Base-by-base conservation (phyloP, 2,797 vertebrate genomes). In the Anas bernieri region DNA sequence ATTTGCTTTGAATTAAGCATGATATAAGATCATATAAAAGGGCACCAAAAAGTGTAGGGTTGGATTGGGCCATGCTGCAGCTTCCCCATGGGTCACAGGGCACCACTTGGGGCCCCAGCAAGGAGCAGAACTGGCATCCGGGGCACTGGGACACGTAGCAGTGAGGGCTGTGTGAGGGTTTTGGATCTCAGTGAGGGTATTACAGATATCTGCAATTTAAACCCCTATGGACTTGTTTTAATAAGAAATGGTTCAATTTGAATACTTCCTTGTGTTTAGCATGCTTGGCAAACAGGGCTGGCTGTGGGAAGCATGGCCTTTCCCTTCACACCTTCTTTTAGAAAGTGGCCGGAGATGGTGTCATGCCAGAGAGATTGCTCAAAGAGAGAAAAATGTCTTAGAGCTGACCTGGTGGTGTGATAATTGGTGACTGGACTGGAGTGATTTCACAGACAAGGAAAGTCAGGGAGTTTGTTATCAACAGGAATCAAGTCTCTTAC, bases 191-290 rank as follows among this genome's bases (percentile, higher is more conserved):
- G 43, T 45, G 43, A 45, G 17, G 43, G 43, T 18, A 45, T 45
- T 18, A 45, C 43, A 45, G 43, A 18, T 45, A 45, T 45, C 17
- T 45, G 43, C 43, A 45, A 45, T 43, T 43, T 43, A 43, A 43
- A 43, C 43, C 43, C 43, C 43, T 45, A 45, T 45, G 17, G 43
- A 18, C 17, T 2, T 43, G 21, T 28, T 28, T 61, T 17, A 28
- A 8, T 46, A 59, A 26, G 3, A 30, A 64, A 9, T 61, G 1
- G 2, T 50, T 55, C 31, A 4, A 21, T 63, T 56, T 59, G 11
- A 33, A 17, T 37, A 0, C 0, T 68, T 48, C 54, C 12, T 46
- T 39, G 28, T 0, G 0, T 28, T 46, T 30, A n/a, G 4, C 30
- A n/a, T 33, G 21, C 8, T 2, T 6, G 8, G 17, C 10, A 56